Base-by-base conservation (phyloP, 2,113 vertebrate species). In the Uropsilus gracilis region DNA sequence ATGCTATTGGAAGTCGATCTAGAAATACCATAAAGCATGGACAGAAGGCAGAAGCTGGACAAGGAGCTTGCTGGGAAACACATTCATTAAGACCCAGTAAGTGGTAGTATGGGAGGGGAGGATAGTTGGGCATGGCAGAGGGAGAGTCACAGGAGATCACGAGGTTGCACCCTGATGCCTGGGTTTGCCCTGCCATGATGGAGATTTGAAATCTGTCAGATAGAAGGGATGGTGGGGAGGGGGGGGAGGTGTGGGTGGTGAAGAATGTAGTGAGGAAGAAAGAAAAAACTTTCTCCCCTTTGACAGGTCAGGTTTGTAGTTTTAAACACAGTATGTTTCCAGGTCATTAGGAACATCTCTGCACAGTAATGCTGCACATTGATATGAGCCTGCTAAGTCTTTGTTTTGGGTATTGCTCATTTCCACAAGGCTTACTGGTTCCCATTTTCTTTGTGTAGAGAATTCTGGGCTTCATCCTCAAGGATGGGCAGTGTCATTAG, bases 391-490 rank as follows among this genome's bases (percentile, higher is more conserved):
- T 87, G n/a, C 85, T 84, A 94, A 55, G 53, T 59, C 14, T 24
- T 8, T 10, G 24, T 61, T 10, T 2, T 59, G 77, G 44, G 57
- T 46, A 30, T 66, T 89, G 20, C n/a, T 91, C n/a, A 66, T 81
- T 92, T 87, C 53, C 77, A 87, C 71, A 87, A 89, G 63, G 16
- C 50, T 86, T 86, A 82, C 24, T 39, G 75, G 30, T 59, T 75
- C 48, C 13, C 61, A 53, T 84, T 94, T 93, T 76, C 69, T 64
- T 94, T 86, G 34, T 76, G 75, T 42, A 73, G 63, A 77, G 88
- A 75, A 95, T 75, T 90, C 53, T 50, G 20, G 12, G 18, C 50
- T 81, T 73, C 17, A 16, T 73, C 32, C 37, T 57, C 26, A 87
- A 80, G 72, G 90, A 37, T 50, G 91, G 63, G 53, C 84, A 30